phyloP scores from a whole-genome alignment of 2,113 vertebrate species.

The Archocentrus centrarchus region DNA sequence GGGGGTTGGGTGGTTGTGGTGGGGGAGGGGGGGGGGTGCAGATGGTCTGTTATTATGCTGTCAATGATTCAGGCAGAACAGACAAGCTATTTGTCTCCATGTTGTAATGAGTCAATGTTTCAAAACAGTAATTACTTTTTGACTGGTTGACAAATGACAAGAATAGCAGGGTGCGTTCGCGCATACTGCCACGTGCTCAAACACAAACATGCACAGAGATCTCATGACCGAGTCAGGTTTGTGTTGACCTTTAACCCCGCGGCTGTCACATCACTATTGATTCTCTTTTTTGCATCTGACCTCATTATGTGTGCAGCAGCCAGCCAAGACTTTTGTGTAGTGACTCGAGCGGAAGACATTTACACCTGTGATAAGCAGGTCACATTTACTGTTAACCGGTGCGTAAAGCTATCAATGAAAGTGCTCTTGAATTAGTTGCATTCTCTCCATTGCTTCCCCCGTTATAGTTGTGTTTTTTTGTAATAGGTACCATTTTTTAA shows the following conservation, averaged over 20 bases:
- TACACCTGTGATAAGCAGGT: conserved; percentile 1
- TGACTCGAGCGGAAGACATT: not conserved
- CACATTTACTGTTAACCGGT: not conserved
- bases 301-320: conserved; percentile 31
- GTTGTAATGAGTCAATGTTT: conserved; percentile 74
- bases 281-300: conserved; percentile 37
- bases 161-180: not conserved
- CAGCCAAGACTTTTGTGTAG: not conserved
- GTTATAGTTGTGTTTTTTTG: too few species aligned
- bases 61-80: conserved; percentile 68
- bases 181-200: not conserved
- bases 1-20: conserved; percentile 7
- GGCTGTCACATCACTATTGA: conserved; percentile 49
- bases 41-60: conserved; percentile 71
- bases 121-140: conserved; percentile 74
- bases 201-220: not conserved
- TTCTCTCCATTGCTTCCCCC: not conserved
- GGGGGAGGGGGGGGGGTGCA: conserved; percentile 27
- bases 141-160: conserved; percentile 67
- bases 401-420: not conserved
- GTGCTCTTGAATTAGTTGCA: not conserved
- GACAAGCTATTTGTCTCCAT: conserved; percentile 74
- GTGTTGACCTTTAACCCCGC: conserved; percentile 53
- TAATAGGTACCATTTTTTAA: not conserved
- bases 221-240: not conserved